Base-by-base conservation (phyloP, 2,113 vertebrate species). In the Numenius arquata region DNA sequence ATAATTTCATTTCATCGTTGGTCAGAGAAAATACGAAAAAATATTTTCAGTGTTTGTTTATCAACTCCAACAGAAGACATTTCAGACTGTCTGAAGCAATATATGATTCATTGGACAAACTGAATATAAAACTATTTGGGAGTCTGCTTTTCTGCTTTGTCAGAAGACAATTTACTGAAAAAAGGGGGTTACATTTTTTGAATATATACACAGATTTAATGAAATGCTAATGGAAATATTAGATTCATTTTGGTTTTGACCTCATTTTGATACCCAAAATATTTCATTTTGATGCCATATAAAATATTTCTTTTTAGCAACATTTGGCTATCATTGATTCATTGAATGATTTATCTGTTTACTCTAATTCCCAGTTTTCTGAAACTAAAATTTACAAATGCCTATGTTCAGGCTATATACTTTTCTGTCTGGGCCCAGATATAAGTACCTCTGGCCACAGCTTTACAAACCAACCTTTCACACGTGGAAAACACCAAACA, bases 1-100 rank as follows among this genome's bases (percentile, higher is more conserved):
- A 62, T 66, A 74, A 63, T 67, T 81, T 73, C 25, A 55, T 29
- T 63, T 94, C 91, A 67, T 50, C 40, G n/a, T 75, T 65, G 74
- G 52, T 38, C 41, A 89, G 62, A 89, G 26, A 89, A 95, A 93
- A 75, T 16, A 59, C 23, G 21, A 73, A 89, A 68, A 82, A 52
- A 55, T 70, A 43, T 50, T 38, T 65, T 91, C 52, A 58, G 11
- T 23, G 8, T 52, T 92, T 76, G 40, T 74, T 89, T 89, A 56
- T 75, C 29, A 67, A 21, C 45, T 43, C 7, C 20, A 47, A 52
- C 71, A 87, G 36, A 63, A 63, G 20, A 34, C 2, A 61, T 78
- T 95, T 72, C 62, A 72, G 43, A 52, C 55, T 78, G 41, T 89
- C 52, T 75, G 55, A 79, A 85, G 19, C 23, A 76, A 47, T 65